Base-by-base conservation (phyloP, 1,140 invertebrate genomes). In the Elysia chlorotica region DNA sequence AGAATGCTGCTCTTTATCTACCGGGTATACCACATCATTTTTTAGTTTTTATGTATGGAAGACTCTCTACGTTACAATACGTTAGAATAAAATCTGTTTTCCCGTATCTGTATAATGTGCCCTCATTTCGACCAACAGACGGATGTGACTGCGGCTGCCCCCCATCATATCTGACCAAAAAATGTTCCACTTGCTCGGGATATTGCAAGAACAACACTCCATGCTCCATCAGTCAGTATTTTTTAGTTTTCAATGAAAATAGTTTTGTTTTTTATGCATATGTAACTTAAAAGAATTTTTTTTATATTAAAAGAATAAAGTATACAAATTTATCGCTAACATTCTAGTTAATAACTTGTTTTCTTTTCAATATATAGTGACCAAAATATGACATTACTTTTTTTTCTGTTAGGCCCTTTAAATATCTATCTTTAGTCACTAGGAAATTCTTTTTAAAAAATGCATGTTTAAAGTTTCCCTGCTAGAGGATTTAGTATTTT, bases 171-270 rank as follows among this genome's bases (percentile, higher is more conserved):
- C 68, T 48, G 1, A 38, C 25, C 19, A 56, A 33, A 10, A 57
- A 71, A 41, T 69, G 68, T 37, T 25, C 5, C 28, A 23, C 21
- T 17, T 74, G 62, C n/a, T 36, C 57, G 5, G 53, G n/a, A 17
- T 73, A 68, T 59, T 80, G 77, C 70, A 23, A 65, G 36, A 78
- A 79, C 73, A 73, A 70, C 30, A 76, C 73, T 1, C 31, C 2
- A 2, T 79, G 78, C 63, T 31, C 19, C 21, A 25, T 70, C 14
- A 63, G 74, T 76, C 41, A 73, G 74, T 74, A n/a, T n/a, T 28
- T 61, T 6, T 2, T 57, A 5, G n/a, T 23, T 10, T 23, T 28
- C n/a, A n/a, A n/a, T n/a, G n/a, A n/a, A n/a, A n/a, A n/a, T n/a
- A n/a, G n/a, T n/a, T n/a, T n/a, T n/a, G n/a, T n/a, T n/a, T n/a